Percentiles rank a stretch among this genome's conserved stretches.
Evolutionary conservation across 2,797 vertebrate species (phyloP).

Genomic region (Sebastes minor): DNA sequence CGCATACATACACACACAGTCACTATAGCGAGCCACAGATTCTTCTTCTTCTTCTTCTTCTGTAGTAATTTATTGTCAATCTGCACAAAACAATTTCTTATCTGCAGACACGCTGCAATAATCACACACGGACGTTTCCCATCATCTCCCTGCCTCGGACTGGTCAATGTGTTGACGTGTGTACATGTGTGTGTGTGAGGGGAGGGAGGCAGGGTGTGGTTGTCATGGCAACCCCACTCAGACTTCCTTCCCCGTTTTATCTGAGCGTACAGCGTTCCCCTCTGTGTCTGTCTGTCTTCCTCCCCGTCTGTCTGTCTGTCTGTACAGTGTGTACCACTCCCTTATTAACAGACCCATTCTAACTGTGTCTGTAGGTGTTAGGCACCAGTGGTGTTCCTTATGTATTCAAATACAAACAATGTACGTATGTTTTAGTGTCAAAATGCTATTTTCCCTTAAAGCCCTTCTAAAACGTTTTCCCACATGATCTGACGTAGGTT

Average conservation of each 20-base stretch:
- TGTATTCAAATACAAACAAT: too few species aligned
- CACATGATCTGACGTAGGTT: too few species aligned
- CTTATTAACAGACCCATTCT: background rate
- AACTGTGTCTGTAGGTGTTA: background rate
- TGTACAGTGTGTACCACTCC: background rate
- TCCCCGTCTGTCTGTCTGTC: conserved; percentile 7
- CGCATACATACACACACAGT: conserved; percentile 32
- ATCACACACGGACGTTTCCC: conserved; percentile 24
- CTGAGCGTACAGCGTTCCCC: conserved; percentile 65
- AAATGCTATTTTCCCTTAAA: too few species aligned
- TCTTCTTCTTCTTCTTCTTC: background rate
- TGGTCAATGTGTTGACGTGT: background rate
- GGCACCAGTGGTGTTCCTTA: too few species aligned
- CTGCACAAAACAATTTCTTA: conserved; percentile 28
- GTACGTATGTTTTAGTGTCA: too few species aligned
- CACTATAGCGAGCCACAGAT: background rate
- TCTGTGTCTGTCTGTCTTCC: conserved; percentile 55
- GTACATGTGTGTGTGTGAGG: background rate
- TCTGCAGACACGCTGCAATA: conserved; percentile 24
- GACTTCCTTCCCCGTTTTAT: conserved; percentile 79
- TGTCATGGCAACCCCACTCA: conserved; percentile 75
- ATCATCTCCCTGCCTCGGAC: background rate
- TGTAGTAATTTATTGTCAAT: conserved; percentile 20
- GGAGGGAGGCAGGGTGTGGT: conserved; percentile 65
- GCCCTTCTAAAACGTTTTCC: too few species aligned